Conservation (phyloP, 2,113 vertebrate species). For the Paedocypris sp. region DNA sequence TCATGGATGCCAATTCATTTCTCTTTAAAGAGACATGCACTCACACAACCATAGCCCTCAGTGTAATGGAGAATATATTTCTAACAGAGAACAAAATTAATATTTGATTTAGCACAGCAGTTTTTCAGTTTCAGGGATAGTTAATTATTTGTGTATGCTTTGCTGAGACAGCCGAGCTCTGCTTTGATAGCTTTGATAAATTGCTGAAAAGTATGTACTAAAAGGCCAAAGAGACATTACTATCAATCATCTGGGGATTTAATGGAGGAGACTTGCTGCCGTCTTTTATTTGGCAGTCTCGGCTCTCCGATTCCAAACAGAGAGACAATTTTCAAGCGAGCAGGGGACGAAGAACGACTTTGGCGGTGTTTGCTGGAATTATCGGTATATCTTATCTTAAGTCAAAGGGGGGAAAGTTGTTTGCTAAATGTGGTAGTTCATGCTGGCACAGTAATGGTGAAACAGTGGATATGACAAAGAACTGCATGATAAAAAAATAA, state of each 20-base stretch:
- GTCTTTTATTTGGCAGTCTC: slow-evolving; percentile 29
- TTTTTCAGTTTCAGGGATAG: slow-evolving; percentile 40
- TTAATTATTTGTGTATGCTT: slow-evolving; percentile 49
- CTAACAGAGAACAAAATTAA: slow-evolving; percentile 31
- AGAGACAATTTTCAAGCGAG: slow-evolving; percentile 17
- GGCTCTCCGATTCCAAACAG: slow-evolving; percentile 9
- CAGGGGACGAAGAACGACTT: neutral
- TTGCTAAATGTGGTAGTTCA: too few relatives aligned
- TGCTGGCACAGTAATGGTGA: too few relatives aligned
- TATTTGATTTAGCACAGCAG: slow-evolving; percentile 43
- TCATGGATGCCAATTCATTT: neutral
- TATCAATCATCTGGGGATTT: slow-evolving; percentile 50
- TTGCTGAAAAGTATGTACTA: slow-evolving; percentile 41
- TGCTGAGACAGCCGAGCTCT: slow-evolving; percentile 42
- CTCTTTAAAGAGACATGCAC: neutral
- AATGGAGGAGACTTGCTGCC: slow-evolving; percentile 40
- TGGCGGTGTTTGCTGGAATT: too few relatives aligned
- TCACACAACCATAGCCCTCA: too few relatives aligned
- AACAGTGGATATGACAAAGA: too few relatives aligned
- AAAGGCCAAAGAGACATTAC: slow-evolving; percentile 54
- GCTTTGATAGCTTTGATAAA: slow-evolving; percentile 50
- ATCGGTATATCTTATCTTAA: too few relatives aligned
- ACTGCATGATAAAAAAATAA: too few relatives aligned
- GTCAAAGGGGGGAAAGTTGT: too few relatives aligned
- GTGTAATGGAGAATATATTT: slow-evolving; percentile 33